These are phyloP conservation scores for Australoheros facetus DNA, from an alignment of 2,797 vertebrate species.

Conservation along the genomic window DNA sequence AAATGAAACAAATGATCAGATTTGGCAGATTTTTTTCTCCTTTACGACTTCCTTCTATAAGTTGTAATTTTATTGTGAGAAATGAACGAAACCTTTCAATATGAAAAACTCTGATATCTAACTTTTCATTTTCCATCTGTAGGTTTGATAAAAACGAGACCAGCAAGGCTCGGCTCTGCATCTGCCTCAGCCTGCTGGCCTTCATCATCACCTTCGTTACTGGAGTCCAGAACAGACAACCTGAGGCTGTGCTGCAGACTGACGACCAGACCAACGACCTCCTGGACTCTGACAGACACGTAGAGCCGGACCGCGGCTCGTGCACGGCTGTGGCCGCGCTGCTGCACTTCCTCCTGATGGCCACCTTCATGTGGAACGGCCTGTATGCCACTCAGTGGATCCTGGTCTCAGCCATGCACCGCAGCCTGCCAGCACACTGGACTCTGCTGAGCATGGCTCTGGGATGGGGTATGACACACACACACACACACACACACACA, in stretches of 20 bases:
- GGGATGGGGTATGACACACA: conserved; percentile 73
- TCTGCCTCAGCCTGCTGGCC: conserved; percentile 76
- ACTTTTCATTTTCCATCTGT: conserved; percentile 11
- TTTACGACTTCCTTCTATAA: background rate
- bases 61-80: no score
- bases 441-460: conserved; percentile 6
- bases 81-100: no score
- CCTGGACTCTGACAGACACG: background rate
- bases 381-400: conserved; percentile 72
- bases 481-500: no score
- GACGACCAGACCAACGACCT: accelerated
- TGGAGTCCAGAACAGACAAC: conserved; percentile 70
- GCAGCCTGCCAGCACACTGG: conserved; percentile 61
- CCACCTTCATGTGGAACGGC: conserved; percentile 75
- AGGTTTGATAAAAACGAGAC: conserved; percentile 50
- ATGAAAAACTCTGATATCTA: background rate
- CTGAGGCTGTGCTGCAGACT: accelerated
- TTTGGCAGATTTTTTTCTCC: no score
- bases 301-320: background rate
- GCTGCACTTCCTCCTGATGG: conserved; percentile 80
- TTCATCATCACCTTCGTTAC: conserved; percentile 82
- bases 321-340: conserved; percentile 66
- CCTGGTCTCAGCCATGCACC: conserved; percentile 56
- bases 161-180: conserved; percentile 61
- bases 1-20: no score